Percentiles rank a stretch among this genome's conserved stretches.
These are phyloP conservation scores for Sycobia sp. DNA, from an alignment of 1,140 invertebrate genomes.

Conservation along the genomic window DNA sequence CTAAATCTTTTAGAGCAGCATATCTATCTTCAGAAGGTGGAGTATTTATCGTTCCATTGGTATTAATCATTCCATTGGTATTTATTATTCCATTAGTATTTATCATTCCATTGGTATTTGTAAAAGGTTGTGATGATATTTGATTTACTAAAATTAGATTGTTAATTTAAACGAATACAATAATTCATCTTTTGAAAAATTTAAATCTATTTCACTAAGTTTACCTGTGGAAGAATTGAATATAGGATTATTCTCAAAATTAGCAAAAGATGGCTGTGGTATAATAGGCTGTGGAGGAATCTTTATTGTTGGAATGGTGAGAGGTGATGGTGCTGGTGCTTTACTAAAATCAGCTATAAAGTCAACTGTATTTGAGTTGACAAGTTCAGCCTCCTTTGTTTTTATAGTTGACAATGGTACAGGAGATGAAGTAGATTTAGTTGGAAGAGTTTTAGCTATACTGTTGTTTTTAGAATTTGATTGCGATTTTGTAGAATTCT, in stretches of 20 bases:
- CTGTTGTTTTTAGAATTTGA: conserved; percentile 32
- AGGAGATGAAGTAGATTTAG: conserved; percentile 39
- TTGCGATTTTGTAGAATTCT: conserved; percentile 20
- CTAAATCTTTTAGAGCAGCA: conserved; percentile 81
- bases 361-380: conserved; percentile 58
- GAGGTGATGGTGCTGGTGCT: conserved; percentile 54
- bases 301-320: conserved; percentile 43
- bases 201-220: neutral
- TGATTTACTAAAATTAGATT: neutral
- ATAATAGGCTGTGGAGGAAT: conserved; percentile 46
- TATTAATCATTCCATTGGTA: too few relatives aligned
- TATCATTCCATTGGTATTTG: conserved; percentile 28
- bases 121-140: conserved; percentile 4
- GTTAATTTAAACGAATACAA: neutral
- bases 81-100: too few relatives aligned
- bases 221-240: conserved; percentile 66
- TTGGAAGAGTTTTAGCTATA: conserved; percentile 27
- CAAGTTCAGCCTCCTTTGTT: conserved; percentile 38
- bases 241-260: conserved; percentile 75
- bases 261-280: conserved; percentile 68
- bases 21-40: conserved; percentile 76
- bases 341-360: conserved; percentile 72
- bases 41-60: conserved; percentile 36
- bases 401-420: conserved; percentile 32
- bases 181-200: neutral